Conservation (phyloP, 2,797 vertebrate genomes). For the Hoplostethus mediterraneus region DNA sequence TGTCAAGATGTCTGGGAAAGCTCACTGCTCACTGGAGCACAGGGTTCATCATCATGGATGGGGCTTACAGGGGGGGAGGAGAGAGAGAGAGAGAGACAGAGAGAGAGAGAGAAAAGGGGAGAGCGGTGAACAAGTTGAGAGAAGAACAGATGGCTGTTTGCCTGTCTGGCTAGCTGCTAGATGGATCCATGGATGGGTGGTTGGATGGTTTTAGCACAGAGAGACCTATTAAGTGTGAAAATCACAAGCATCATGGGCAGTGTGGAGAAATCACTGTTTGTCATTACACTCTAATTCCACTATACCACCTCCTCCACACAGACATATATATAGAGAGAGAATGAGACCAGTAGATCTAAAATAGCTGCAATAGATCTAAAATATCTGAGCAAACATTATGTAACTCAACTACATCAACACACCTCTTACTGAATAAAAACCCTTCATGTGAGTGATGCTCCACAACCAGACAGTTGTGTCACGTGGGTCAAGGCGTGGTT, state of each 20-base stretch:
- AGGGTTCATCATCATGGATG: constrained; percentile 35
- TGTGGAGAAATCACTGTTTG: not conserved
- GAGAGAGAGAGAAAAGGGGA: constrained; percentile 12
- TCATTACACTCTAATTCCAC: not conserved
- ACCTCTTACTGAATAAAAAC: not conserved
- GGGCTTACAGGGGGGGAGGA: constrained; percentile 26
- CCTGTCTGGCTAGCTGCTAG: constrained; percentile 5
- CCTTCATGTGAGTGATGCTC: constrained; percentile 13
- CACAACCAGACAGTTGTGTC: constrained; percentile 15
- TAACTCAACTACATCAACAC: not conserved
- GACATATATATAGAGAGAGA: not conserved
- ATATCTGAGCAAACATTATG: not conserved
- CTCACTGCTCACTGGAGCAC: constrained; percentile 58
- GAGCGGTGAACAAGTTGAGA: constrained; percentile 21
- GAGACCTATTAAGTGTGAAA: constrained; percentile 10
- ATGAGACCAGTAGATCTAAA: not conserved
- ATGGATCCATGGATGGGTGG: constrained; percentile 8
- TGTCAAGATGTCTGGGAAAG: constrained; percentile 47
- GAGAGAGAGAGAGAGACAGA: not conserved
- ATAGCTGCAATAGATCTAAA: not conserved
- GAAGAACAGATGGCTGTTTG: constrained; percentile 50
- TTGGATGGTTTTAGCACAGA: constrained; percentile 24
- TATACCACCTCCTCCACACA: not conserved
- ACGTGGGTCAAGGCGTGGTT: constrained; percentile 13
- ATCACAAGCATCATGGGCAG: constrained; percentile 1